These are phyloP conservation scores for Lycodopsis pacificus DNA, from an alignment of 2,797 vertebrate species.

Conservation along the genomic window DNA sequence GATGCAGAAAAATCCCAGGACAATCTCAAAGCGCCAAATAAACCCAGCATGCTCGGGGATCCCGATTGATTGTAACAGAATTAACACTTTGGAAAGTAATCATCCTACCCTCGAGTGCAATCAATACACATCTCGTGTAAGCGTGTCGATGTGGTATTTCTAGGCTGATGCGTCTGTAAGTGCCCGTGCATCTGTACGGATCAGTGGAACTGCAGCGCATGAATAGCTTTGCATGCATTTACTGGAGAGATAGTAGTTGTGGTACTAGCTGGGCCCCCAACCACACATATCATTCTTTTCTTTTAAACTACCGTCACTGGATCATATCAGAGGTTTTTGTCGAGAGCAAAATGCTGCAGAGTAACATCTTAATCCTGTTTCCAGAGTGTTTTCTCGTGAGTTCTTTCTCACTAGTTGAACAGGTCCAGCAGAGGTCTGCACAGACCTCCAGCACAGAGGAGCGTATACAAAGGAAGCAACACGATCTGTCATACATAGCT, in stretches of 20 bases:
- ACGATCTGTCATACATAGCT: slow-evolving; percentile 27
- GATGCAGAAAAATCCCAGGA: slow-evolving; percentile 4
- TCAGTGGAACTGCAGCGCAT: slow-evolving; percentile 54
- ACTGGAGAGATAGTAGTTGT: slow-evolving; percentile 34
- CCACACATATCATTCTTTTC: background rate
- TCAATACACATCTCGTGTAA: slow-evolving; percentile 57
- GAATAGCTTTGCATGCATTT: slow-evolving; percentile 74
- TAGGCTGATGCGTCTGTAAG: slow-evolving; percentile 53
- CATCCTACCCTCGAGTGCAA: slow-evolving; percentile 48
- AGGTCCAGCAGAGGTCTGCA: slow-evolving; percentile 11
- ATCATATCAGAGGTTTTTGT: slow-evolving; percentile 27
- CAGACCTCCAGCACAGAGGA: slow-evolving; percentile 16
- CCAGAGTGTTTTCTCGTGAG: background rate
- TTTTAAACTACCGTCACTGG: slow-evolving; percentile 6
- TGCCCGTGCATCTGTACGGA: slow-evolving; percentile 45
- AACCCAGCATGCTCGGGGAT: slow-evolving; percentile 15
- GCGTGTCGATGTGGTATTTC: slow-evolving; percentile 60
- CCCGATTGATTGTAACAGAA: slow-evolving; percentile 33
- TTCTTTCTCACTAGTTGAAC: background rate
- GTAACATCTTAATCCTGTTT: slow-evolving; percentile 40
- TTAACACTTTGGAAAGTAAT: slow-evolving; percentile 59
- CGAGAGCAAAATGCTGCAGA: slow-evolving; percentile 38
- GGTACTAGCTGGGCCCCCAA: slow-evolving; percentile 23
- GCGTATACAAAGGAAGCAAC: slow-evolving; percentile 20
- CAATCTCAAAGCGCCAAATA: background rate